Evolutionary conservation across 1,140 invertebrate genomes (phyloP).

Genomic region (Contarinia nasturtii): DNA sequence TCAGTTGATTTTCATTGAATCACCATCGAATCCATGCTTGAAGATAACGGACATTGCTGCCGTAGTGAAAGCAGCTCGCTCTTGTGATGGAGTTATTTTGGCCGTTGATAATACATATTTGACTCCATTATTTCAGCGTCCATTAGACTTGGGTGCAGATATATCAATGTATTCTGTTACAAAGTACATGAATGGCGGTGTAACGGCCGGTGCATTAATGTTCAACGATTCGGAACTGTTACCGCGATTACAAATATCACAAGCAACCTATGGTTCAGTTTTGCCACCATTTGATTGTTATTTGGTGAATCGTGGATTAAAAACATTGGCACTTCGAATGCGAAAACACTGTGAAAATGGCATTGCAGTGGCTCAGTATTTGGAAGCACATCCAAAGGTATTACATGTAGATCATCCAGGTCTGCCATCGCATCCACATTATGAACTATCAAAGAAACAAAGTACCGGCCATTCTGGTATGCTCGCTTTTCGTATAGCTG

Average conservation of each 20-base stretch:
- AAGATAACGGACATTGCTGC: conserved; percentile 55
- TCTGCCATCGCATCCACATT: conserved; percentile 59
- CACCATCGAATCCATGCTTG: conserved; percentile 65
- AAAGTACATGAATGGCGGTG: conserved; percentile 80
- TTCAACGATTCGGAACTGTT: conserved; percentile 38
- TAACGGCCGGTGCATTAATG: conserved; percentile 58
- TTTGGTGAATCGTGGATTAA: conserved; percentile 55
- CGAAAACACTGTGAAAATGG: conserved; percentile 52
- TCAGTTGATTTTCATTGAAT: conserved; percentile 60
- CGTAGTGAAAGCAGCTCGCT: conserved; percentile 32
- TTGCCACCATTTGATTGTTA: conserved; percentile 70
- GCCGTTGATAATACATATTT: conserved; percentile 75
- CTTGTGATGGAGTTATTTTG: conserved; percentile 39
- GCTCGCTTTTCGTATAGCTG: conserved; percentile 56
- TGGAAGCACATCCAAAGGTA: conserved; percentile 50
- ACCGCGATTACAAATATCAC: conserved; percentile 39
- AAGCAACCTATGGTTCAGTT: conserved; percentile 54
- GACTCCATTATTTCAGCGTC: conserved; percentile 61
- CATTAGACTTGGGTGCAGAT: conserved; percentile 59
- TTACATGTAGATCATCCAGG: conserved; percentile 64
- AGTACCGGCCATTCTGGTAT: conserved; percentile 63
- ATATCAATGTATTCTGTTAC: conserved; percentile 60
- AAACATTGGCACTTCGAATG: conserved; percentile 61
- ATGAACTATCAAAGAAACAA: conserved; percentile 51
- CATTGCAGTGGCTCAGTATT: conserved; percentile 43